A percentile compares a stretch with the other conserved stretches of the same genome.
These are phyloP conservation scores for Xenentodon cancila DNA, from an alignment of 2,797 vertebrate species.

Conservation along the genomic window DNA sequence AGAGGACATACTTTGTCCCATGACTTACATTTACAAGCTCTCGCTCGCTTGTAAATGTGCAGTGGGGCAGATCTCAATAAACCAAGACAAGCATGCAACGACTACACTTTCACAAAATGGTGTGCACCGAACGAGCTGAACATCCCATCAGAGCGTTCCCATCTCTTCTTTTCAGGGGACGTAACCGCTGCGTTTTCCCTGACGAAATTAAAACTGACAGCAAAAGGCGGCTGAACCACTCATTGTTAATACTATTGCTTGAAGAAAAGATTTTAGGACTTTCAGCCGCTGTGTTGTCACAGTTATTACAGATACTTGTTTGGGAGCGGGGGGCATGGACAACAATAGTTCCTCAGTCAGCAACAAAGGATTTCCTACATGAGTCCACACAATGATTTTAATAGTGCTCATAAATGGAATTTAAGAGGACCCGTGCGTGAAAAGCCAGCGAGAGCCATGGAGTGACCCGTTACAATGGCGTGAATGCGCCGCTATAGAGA, in stretches of 20 bases:
- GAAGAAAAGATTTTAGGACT: slow-evolving; percentile 51
- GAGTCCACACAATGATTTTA: slow-evolving; percentile 80
- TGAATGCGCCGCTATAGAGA: slow-evolving; percentile 57
- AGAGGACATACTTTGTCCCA: slow-evolving; percentile 28
- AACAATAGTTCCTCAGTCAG: slow-evolving; percentile 59
- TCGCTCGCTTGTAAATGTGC: slow-evolving; percentile 49
- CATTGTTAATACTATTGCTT: slow-evolving; percentile 33
- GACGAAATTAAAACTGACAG: slow-evolving; percentile 40
- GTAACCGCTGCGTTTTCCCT: slow-evolving; percentile 19
- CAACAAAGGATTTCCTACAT: slow-evolving; percentile 74
- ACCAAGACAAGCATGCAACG: slow-evolving; percentile 48
- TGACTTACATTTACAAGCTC: slow-evolving; percentile 48
- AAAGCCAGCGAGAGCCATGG: slow-evolving; percentile 56
- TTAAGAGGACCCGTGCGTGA: slow-evolving; percentile 67
- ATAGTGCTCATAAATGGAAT: slow-evolving; percentile 74
- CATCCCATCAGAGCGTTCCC: slow-evolving; percentile 3
- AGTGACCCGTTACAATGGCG: slow-evolving; percentile 62
- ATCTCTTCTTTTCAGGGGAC: not conserved
- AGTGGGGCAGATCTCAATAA: slow-evolving; percentile 54
- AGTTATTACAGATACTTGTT: slow-evolving; percentile 65
- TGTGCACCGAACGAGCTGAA: slow-evolving; percentile 26
- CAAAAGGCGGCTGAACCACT: slow-evolving; percentile 44
- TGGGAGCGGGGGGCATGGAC: slow-evolving; percentile 16
- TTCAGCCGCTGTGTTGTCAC: slow-evolving; percentile 58
- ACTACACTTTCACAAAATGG: slow-evolving; percentile 24